Percentiles rank a stretch among this genome's conserved stretches.
These are phyloP conservation scores for Silurus glanis DNA, from an alignment of 2,113 vertebrate species.

Conservation along the genomic window DNA sequence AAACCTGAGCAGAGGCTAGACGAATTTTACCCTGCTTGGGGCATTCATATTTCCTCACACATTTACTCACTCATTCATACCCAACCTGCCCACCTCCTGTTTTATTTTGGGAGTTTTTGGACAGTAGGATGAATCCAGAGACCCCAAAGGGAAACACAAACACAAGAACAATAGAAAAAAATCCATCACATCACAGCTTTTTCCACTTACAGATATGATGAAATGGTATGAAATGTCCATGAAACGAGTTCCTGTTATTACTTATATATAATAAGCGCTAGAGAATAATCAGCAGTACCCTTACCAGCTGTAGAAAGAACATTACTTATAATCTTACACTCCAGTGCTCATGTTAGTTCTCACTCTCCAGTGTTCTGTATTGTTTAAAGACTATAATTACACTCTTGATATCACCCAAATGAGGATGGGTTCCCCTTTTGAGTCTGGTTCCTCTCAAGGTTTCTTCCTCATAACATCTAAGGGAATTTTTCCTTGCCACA, in stretches of 20 bases:
- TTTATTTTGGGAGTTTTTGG: not conserved
- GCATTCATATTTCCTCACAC: not conserved
- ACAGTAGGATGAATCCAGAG: not conserved
- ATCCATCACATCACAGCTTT: not conserved
- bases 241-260: not conserved
- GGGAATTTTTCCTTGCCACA: too few species aligned
- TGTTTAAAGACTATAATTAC: too few species aligned
- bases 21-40: not conserved
- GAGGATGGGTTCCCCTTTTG: too few species aligned
- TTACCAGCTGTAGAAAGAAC: too few species aligned
- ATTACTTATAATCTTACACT: too few species aligned
- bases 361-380: too few species aligned
- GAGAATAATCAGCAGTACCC: too few species aligned
- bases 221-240: not conserved
- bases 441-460: too few species aligned
- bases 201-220: not conserved
- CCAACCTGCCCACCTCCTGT: not conserved
- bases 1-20: not conserved
- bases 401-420: too few species aligned
- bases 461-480: too few species aligned
- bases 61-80: not conserved
- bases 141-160: not conserved
- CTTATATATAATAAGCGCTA: not conserved
- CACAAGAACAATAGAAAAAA: not conserved
- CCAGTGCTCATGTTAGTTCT: too few species aligned